These are phyloP conservation scores for Melipona quadrifasciata DNA, from an alignment of 1,140 invertebrate genomes.

Conservation along the genomic window DNA sequence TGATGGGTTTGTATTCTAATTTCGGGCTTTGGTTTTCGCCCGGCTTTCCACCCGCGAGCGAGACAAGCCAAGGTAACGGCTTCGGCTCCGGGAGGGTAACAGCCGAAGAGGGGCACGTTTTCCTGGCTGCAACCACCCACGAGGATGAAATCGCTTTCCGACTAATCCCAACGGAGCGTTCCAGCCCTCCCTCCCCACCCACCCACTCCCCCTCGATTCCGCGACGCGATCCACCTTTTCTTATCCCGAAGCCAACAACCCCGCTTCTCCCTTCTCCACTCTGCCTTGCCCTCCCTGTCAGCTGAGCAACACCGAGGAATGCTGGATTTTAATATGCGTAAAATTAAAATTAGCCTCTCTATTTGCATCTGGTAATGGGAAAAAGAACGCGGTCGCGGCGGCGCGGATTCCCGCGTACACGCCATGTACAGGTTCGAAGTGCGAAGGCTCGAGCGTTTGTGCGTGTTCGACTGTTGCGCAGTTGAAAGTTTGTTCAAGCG, in stretches of 20 bases:
- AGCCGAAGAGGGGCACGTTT: constrained; percentile 56
- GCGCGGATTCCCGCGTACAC: not conserved
- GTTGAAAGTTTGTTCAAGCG: not conserved
- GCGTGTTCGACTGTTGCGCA: not conserved
- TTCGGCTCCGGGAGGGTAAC: constrained; percentile 13
- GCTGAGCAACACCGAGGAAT: constrained; percentile 76
- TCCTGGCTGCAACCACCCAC: constrained; percentile 68
- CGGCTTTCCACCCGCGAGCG: constrained; percentile 59
- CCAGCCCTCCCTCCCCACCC: not conserved
- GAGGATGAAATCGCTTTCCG: constrained; percentile 75
- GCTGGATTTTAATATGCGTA: constrained; percentile 83
- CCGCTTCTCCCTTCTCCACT: constrained; percentile 15
- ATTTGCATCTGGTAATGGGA: constrained; percentile 84
- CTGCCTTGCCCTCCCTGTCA: constrained; percentile 69
- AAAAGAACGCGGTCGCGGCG: constrained; percentile 72
- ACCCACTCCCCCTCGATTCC: not conserved
- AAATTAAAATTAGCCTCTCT: constrained; percentile 84
- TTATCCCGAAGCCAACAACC: constrained; percentile 52
- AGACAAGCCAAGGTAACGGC: constrained; percentile 43
- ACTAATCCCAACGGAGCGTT: constrained; percentile 74
- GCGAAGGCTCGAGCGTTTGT: too few relatives aligned
- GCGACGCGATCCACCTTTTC: constrained; percentile 51
- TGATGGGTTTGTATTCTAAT: constrained; percentile 78
- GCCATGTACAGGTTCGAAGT: not conserved
- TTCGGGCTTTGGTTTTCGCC: constrained; percentile 76